Evolutionary conservation across 1,140 invertebrate species (phyloP), one percentile per base, ranked within the genome.

Genomic region (Sitobion miscanthi): DNA sequence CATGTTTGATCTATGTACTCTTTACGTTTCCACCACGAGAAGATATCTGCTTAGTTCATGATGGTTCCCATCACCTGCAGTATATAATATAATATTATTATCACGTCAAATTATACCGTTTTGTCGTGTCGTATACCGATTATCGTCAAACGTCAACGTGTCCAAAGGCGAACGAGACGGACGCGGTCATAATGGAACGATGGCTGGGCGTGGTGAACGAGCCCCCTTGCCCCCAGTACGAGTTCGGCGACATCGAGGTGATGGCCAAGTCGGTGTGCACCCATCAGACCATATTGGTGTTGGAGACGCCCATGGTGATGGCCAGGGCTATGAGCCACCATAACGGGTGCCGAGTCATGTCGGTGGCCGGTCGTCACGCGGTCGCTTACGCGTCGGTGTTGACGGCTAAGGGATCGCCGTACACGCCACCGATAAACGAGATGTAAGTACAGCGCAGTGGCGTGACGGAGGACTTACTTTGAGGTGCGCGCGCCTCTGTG

Each of bases 281-380:
- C 69, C 92, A 93, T 38, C 9, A 38, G 4, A 42, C 62, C 38
- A 30, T 93, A 0, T 57, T 94, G 30, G 88, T 94, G 25, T 77
- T 94, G 38, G 94, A 94, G 82, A 93, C 94, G 21, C 94, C 94
- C 1, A 93, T 90, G 45, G 94, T 94, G 45, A 94, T 94, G 69
- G 91, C 93, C 21, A 88, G 54, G 25, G 85, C 91, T 2, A 93
- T 93, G 90, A 25, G 38, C 30, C 57, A 89, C 47, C 82, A 90
- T 6, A 30, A 93, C 42, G 89, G 94, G 17, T 83, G 86, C n/a
- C 57, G 91, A 23, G 88, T 62, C 1, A 57, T 94, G 91, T 85
- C 57, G 57, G 14, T 94, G 86, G 82, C 91, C 25, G 94, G 94
- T 23, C 83, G 88, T n/a, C 86, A 94, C 45, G 85, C 93, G 14